A percentile compares a stretch with the other conserved stretches of the same genome.
Evolutionary conservation across 2,113 vertebrate genomes (phyloP).

Genomic region (Cyanoramphus novaezelandiae): DNA sequence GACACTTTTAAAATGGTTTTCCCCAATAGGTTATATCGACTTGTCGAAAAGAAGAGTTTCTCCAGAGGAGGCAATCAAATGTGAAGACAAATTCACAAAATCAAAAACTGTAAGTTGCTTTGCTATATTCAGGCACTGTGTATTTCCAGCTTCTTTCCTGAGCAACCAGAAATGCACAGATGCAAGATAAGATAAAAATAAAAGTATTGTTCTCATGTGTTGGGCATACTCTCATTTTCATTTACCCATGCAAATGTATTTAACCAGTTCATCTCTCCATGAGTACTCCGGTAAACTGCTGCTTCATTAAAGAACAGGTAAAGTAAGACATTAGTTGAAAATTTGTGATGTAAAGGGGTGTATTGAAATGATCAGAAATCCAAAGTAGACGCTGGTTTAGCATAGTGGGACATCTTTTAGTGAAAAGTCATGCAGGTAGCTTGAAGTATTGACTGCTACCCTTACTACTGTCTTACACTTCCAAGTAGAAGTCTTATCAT

Average conservation of each 20-base stretch:
- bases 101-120: slow-evolving; percentile 92
- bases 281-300: neutral
- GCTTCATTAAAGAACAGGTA: neutral
- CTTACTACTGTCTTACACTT: neutral
- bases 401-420: neutral
- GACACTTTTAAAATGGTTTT: neutral
- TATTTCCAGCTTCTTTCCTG: neutral
- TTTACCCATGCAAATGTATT: neutral
- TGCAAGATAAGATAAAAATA: neutral
- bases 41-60: slow-evolving; percentile 99
- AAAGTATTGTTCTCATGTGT: neutral
- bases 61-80: slow-evolving; percentile 97
- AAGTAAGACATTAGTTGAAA: neutral
- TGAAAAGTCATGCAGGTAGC: neutral
- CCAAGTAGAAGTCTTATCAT: neutral
- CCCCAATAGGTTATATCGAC: slow-evolving; percentile 90
- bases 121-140: neutral
- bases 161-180: neutral
- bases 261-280: neutral
- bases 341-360: neutral
- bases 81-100: slow-evolving; percentile 99
- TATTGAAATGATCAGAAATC: neutral
- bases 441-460: neutral
- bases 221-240: neutral
- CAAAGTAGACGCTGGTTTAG: neutral